phyloP scores from a whole-genome alignment of 53 echinoderm and acorn worm species.

The Holothuria leucospilota region DNA sequence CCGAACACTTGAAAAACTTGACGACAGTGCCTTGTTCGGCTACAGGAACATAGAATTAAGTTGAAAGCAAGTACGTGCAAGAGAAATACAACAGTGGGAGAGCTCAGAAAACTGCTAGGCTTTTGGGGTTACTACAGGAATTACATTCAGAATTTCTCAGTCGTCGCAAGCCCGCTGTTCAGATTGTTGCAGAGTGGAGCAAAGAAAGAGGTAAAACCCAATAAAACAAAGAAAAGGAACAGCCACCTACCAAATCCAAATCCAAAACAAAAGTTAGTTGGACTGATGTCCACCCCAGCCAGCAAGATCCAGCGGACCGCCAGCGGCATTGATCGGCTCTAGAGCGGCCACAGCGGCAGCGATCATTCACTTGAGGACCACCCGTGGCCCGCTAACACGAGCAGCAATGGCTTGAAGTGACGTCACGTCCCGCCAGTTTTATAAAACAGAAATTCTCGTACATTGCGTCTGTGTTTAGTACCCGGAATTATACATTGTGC shows the following conservation, averaged over 20 bases:
- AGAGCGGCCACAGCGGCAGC: no score
- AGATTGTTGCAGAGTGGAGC: conserved; percentile 20
- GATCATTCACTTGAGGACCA: no score
- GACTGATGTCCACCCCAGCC: not conserved
- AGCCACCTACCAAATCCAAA: not conserved
- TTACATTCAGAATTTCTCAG: conserved; percentile 57
- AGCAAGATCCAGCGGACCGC: no score
- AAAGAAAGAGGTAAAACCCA: not conserved
- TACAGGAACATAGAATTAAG: conserved; percentile 45
- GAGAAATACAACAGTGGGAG: not conserved
- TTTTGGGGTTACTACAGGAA: conserved; percentile 54
- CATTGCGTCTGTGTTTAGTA: no score
- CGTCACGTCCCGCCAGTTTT: no score
- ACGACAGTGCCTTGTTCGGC: conserved; percentile 25
- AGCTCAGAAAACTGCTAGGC: conserved; percentile 56
- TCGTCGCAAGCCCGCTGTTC: conserved; percentile 52
- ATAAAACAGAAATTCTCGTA: no score
- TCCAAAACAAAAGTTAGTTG: conserved; percentile 53
- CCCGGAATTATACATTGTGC: no score
- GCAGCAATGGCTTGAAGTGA: no score
- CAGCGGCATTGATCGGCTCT: no score
- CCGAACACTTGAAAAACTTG: conserved; percentile 37
- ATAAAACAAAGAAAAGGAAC: not conserved
- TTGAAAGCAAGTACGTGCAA: conserved; percentile 47
- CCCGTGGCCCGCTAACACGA: no score